Evolutionary conservation across 2,113 vertebrate genomes (phyloP).

Genomic region (Phocoena sinus): DNA sequence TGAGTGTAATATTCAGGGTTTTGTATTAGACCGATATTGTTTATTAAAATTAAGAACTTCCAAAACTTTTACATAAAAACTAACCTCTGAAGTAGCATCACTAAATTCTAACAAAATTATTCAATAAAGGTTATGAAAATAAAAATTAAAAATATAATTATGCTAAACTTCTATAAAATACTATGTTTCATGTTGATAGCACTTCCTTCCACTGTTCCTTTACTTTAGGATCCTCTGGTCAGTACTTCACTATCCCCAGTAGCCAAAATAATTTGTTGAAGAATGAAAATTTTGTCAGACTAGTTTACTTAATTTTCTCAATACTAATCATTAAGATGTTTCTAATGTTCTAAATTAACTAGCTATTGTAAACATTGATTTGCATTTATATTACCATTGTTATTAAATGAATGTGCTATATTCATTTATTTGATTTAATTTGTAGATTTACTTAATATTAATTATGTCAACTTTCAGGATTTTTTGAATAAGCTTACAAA

Average conservation of each 20-base stretch:
- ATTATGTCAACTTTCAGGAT: neutral
- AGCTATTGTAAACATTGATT: neutral
- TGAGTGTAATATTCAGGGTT: neutral
- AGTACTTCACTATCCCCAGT: neutral
- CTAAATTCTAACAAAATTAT: neutral
- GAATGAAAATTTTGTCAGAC: neutral
- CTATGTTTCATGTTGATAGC: neutral
- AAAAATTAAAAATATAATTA: neutral
- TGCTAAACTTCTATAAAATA: neutral
- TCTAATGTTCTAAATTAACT: slow-evolving; percentile 7
- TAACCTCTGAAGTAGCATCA: neutral
- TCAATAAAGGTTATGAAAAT: neutral
- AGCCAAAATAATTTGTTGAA: neutral
- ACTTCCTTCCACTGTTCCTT: neutral
- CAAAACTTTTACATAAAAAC: neutral
- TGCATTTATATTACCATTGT: neutral
- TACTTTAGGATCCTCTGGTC: neutral
- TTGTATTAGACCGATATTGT: neutral
- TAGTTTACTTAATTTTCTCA: slow-evolving; percentile 11
- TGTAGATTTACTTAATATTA: slow-evolving; percentile 8
- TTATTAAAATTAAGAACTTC: neutral
- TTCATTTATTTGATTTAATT: neutral
- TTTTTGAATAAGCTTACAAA: neutral
- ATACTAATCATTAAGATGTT: neutral
- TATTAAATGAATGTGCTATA: neutral